Percentiles rank a stretch among this genome's conserved stretches.
These are phyloP conservation scores for Zoanthus sansibaricus DNA, from an alignment of 92 coral and sea anemone species.

Conservation along the genomic window DNA sequence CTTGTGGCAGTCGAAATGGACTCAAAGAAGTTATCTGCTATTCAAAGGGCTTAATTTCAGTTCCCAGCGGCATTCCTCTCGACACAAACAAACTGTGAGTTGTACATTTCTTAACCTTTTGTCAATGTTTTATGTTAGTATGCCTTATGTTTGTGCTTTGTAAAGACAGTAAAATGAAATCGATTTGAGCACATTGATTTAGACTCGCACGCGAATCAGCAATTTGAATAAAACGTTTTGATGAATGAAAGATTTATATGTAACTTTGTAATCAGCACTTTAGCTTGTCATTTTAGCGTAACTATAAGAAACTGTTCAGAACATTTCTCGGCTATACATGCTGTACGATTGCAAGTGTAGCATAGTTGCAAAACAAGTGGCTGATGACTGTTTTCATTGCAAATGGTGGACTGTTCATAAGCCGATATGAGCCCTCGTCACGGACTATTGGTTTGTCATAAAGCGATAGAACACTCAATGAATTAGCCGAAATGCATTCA, in stretches of 20 bases:
- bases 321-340: neutral
- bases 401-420: neutral
- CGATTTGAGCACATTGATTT: neutral
- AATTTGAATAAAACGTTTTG: slow-evolving; percentile 23
- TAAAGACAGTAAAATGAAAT: neutral
- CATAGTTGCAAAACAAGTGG: neutral
- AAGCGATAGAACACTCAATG: slow-evolving; percentile 36
- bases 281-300: slow-evolving; percentile 41
- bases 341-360: neutral
- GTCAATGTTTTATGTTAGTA: slow-evolving; percentile 1
- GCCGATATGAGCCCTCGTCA: slow-evolving; percentile 16
- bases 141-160: slow-evolving; percentile 11
- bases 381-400: neutral
- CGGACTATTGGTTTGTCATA: slow-evolving; percentile 42
- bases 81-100: slow-evolving; percentile 42
- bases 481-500: slow-evolving; percentile 42
- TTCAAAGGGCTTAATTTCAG: slow-evolving; percentile 4
- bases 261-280: slow-evolving; percentile 43
- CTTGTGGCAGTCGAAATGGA: neutral
- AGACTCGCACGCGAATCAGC: slow-evolving; percentile 1
- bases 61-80: slow-evolving; percentile 38
- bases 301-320: slow-evolving; percentile 31
- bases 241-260: slow-evolving; percentile 16
- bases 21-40: slow-evolving; percentile 26
- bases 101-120: slow-evolving; percentile 23